Base-by-base conservation (phyloP, 2,888 invertebrate genomes). In the Philereme vetulata region DNA sequence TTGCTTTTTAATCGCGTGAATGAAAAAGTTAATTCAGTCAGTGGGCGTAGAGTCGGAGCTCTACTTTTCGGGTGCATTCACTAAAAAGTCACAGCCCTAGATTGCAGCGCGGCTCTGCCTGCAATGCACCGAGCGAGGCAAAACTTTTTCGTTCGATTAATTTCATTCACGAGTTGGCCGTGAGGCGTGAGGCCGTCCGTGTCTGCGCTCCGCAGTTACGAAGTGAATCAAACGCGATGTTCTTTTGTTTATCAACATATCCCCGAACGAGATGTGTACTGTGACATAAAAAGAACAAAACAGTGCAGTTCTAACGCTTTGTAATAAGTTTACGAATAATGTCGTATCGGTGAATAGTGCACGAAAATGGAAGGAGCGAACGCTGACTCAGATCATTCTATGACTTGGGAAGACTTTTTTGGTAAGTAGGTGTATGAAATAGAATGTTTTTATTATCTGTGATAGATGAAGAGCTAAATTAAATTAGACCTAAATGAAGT, bases 321-420 rank as follows among this genome's bases (percentile, higher is more conserved):
- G 64, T 55, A 48, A 55, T 56, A 53, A 56, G 56, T 62, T 57
- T 51, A 65, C 51, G 66, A 56, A 68, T 74, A 65, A 80, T 86
- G 84, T 78, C 73, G 62, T 21, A 77, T 68, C 72, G 66, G 71
- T 70, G 62, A 68, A 71, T 67, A 77, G 82, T 85, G 80, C 69
- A 74, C 70, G 81, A 90, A 87, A 78, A 93, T 93, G 92, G 93
- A 93, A 80, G 92, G 89, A 79, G 85, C 89, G 72, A 92, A 88
- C 75, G 92, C 91, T 77, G 95, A 95, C 83, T 95, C 94, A 74
- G 95, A 95, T 85, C 94, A 94, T 77, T 95, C 94, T 81, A 93
- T 94, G 92, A 94, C 94, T 81, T 95, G 95, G 95, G 95, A 95
- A 85, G 95, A 95, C 78, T 95, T 95, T 92, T 95, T 94, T 78